These are phyloP conservation scores for Brachyptera risi DNA, from an alignment of 2,888 invertebrate genomes.

Conservation along the genomic window DNA sequence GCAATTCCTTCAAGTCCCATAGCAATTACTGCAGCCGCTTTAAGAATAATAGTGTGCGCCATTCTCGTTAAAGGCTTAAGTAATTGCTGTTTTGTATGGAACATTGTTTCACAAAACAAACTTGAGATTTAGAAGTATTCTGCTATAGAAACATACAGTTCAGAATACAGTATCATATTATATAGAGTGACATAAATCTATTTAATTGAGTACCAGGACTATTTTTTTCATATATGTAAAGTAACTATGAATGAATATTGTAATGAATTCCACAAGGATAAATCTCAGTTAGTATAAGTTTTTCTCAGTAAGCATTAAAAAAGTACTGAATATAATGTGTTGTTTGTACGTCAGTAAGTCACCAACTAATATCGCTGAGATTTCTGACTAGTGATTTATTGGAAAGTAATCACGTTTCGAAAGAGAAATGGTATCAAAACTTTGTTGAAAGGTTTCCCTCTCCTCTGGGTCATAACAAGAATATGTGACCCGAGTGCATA, in stretches of 20 bases:
- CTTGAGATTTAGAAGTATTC: too few relatives aligned
- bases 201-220: too few relatives aligned
- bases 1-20: conserved; percentile 11
- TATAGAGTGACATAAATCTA: too few relatives aligned
- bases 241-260: too few relatives aligned
- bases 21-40: conserved; percentile 14
- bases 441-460: conserved; percentile 11
- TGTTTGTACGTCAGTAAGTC: not conserved
- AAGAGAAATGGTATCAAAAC: not conserved
- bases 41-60: conserved; percentile 8
- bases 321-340: not conserved
- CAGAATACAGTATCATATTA: too few relatives aligned
- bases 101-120: not conserved
- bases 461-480: conserved; percentile 19
- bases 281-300: too few relatives aligned
- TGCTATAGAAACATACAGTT: too few relatives aligned
- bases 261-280: too few relatives aligned
- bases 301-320: too few relatives aligned
- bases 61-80: conserved; percentile 3
- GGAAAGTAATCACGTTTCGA: not conserved
- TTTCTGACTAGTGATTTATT: not conserved
- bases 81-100: conserved; percentile 11
- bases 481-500: conserved; percentile 22
- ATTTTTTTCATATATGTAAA: too few relatives aligned
- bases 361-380: too few relatives aligned